Base-by-base conservation (phyloP, 2,888 invertebrate species). In the Hoplodrina blanda region DNA sequence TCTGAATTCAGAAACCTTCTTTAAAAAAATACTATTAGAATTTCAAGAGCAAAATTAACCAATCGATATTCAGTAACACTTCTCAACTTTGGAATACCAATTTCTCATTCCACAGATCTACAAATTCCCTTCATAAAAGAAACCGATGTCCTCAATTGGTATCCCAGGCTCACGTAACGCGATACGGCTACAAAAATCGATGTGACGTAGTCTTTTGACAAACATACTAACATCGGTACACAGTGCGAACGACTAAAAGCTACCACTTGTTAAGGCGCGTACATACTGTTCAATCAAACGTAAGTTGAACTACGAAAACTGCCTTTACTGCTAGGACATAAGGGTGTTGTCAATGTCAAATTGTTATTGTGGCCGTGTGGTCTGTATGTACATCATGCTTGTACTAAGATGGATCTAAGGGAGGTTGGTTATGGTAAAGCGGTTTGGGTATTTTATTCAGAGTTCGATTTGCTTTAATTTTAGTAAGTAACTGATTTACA, bases 161-260 rank as follows among this genome's bases (percentile, higher is more conserved):
- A 76, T 56, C 63, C 50, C 37, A 53, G 50, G 49, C 61, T 19
- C 62, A 19, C 25, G 73, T 59, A 60, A 78, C 59, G 7, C 49
- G 68, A 73, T 66, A 73, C 64, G 57, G 46, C 49, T 46, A 54
- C 54, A 69, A 63, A 78, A 78, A 74, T 78, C 69, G 37, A 66
- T 69, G 69, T 60, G 74, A 64, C 78, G 69, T 78, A 69, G 67
- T 66, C 63, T 67, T 69, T 66, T 66, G 69, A 78, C 74, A 74
- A 78, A 77, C 67, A 70, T 60, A 70, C 54, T 55, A 49, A 62
- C 74, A 57, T 62, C 57, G 56, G 69, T 54, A 50, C 53, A 61
- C 53, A 41, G 55, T 46, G 60, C 30, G 53, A 63, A 25, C 62
- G 55, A 20, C 67, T 78, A 78, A 78, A 78, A 78, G 66, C 78